phyloP scores from a whole-genome alignment of 2,113 vertebrate genomes.

The Poeciliopsis occidentalis region DNA sequence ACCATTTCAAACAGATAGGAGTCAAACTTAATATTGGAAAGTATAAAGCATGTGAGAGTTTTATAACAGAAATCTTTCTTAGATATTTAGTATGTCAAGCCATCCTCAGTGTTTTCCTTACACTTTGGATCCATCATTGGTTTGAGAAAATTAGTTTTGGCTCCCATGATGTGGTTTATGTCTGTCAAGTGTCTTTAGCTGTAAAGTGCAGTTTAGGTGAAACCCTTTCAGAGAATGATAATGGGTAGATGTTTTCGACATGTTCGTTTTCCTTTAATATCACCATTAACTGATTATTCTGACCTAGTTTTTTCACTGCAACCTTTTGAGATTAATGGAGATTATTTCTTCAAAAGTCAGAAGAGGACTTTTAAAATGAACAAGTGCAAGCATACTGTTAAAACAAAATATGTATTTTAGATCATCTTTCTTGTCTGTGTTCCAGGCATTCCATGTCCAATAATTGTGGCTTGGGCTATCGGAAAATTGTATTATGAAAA shows the following conservation, averaged over 20 bases:
- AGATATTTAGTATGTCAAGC: neutral
- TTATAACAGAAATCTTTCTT: neutral
- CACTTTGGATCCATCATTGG: neutral
- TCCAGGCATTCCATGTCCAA: conserved; percentile 90
- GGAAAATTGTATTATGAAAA: conserved; percentile 93
- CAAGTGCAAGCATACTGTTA: neutral
- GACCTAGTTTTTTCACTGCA: conserved; percentile 6
- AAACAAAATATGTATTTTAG: neutral
- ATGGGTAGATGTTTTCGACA: neutral
- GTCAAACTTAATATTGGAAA: neutral
- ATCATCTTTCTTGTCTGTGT: conserved; percentile 5
- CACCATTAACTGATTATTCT: neutral
- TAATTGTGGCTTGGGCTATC: conserved; percentile 90
- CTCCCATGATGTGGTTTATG: neutral
- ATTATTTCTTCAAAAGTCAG: neutral
- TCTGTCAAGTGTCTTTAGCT: conserved; percentile 6
- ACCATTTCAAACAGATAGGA: neutral
- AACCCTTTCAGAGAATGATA: neutral
- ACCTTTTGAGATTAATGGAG: neutral
- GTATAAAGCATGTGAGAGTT: neutral
- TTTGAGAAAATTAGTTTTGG: neutral
- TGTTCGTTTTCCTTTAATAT: neutral
- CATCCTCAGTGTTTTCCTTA: neutral
- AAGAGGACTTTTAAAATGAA: neutral
- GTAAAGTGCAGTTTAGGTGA: neutral